Percentiles rank a stretch among this genome's conserved stretches.
phyloP scores from a whole-genome alignment of 2,888 invertebrate species.

The Perithous albicinctus region DNA sequence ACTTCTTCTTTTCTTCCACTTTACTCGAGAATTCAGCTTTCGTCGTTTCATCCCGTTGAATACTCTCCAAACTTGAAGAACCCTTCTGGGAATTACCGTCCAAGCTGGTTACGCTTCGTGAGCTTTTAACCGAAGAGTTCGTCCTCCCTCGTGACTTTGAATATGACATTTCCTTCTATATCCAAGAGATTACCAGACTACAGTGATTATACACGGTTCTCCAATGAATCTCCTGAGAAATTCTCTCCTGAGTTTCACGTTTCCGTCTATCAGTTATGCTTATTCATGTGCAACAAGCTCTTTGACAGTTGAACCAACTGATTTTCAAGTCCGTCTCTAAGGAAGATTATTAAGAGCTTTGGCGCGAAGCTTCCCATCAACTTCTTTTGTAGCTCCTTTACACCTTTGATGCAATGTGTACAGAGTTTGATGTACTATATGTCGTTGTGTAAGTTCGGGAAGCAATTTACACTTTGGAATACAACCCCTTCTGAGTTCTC shows the following conservation, averaged over 20 bases:
- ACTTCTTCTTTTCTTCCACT: neutral
- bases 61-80: slow-evolving; percentile 18
- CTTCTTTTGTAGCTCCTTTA: neutral
- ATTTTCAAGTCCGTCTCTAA: neutral
- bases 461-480: neutral
- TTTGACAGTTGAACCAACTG: neutral
- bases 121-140: slow-evolving; percentile 29
- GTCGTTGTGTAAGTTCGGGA: neutral
- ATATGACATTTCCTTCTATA: slow-evolving; percentile 22
- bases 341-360: slow-evolving; percentile 12
- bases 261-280: neutral
- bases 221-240: neutral
- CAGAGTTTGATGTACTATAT: neutral
- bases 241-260: slow-evolving; percentile 1
- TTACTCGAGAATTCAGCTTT: neutral
- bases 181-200: neutral
- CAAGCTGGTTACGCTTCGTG: slow-evolving; percentile 17
- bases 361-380: too few relatives aligned
- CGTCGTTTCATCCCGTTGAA: slow-evolving; percentile 1
- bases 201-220: neutral
- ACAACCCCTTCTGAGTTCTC: neutral
- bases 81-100: slow-evolving; percentile 34
- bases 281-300: neutral
- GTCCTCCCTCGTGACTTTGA: slow-evolving; percentile 42
- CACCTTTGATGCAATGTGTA: neutral